A percentile compares a stretch with the other conserved stretches of the same genome.
phyloP scores from a whole-genome alignment of 2,797 vertebrate genomes.

The Cossypha niveicapilla region DNA sequence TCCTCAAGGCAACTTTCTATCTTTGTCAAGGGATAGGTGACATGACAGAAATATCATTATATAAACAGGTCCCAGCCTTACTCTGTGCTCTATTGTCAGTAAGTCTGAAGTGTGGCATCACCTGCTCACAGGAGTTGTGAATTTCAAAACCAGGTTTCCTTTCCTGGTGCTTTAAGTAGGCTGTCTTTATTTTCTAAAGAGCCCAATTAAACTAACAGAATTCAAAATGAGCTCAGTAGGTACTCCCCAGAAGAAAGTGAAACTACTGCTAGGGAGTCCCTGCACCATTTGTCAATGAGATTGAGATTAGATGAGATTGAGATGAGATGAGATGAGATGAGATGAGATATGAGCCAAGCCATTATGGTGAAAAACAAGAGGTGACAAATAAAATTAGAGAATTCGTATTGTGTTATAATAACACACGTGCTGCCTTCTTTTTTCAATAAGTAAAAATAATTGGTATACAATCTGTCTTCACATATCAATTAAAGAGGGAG shows the following conservation, averaged over 20 bases:
- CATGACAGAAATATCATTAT: not conserved
- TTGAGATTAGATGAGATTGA: not conserved
- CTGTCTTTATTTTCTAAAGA: not conserved
- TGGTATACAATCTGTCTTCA: slow-evolving; percentile 18
- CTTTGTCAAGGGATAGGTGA: not conserved
- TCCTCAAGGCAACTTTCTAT: not conserved
- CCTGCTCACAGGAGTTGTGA: not conserved
- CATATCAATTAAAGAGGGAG: slow-evolving; percentile 7
- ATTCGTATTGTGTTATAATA: not conserved
- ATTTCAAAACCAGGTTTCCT: not conserved
- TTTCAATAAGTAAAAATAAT: not conserved
- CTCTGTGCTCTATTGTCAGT: not conserved
- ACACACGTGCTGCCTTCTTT: not conserved
- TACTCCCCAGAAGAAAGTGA: not conserved
- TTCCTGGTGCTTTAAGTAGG: not conserved
- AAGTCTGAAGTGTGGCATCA: not conserved
- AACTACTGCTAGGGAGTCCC: not conserved
- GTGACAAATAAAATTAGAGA: not conserved
- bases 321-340: not conserved
- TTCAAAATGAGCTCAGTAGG: not conserved
- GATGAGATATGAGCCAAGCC: not conserved
- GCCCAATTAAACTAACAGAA: not conserved
- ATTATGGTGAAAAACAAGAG: not conserved
- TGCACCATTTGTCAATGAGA: not conserved
- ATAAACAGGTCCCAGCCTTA: not conserved